Evolutionary conservation across 2,113 vertebrate genomes (phyloP), one percentile per base, ranked within the genome.

Genomic region (Cnemophilus loriae): DNA sequence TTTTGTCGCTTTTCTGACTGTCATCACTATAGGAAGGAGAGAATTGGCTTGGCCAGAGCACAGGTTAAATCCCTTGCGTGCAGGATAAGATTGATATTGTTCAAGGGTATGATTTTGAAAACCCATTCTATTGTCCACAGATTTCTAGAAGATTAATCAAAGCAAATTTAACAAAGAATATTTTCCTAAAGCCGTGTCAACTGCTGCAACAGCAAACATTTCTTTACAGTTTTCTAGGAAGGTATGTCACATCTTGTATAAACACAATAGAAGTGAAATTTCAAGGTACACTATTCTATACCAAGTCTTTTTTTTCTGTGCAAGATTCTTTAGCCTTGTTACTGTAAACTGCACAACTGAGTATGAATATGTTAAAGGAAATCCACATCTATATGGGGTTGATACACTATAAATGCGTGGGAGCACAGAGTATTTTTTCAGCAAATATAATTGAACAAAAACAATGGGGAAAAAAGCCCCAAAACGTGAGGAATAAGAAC

Each of bases 381-480:
- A 87, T 78, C 56, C 14, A n/a, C 0, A 1, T 42, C 41, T 14
- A 70, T 79, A 75, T n/a, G 37, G 13, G 14, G 28, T 7, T 92
- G 59, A 69, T 44, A 37, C 11, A n/a, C 18, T 52, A 16, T 16
- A 87, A 94, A 67, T 41, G 35, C 26, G 75, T 59, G 33, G 53
- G n/a, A 93, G 44, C n/a, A 67, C 11, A 69, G 27, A 63, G 13
- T 35, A 53, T 35, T 63, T 71, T 81, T 87, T 81, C 74, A 91
- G 84, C 33, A 75, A 52, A 67, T 42, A 33, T 4, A 84, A 53
- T 2, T 61, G 33, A 46, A 73, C 13, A 28, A 82, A 56, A 83
- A 89, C 61, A 20, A 1, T 0, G 20, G 4, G 3, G 1, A 0
- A 0, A 8, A 26, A 81, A 60, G 4, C 4, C 37, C 10, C 59